Percentiles rank a stretch among this genome's conserved stretches.
Conservation (phyloP, 2,113 vertebrate species). For the Leucoraja erinaceus region DNA sequence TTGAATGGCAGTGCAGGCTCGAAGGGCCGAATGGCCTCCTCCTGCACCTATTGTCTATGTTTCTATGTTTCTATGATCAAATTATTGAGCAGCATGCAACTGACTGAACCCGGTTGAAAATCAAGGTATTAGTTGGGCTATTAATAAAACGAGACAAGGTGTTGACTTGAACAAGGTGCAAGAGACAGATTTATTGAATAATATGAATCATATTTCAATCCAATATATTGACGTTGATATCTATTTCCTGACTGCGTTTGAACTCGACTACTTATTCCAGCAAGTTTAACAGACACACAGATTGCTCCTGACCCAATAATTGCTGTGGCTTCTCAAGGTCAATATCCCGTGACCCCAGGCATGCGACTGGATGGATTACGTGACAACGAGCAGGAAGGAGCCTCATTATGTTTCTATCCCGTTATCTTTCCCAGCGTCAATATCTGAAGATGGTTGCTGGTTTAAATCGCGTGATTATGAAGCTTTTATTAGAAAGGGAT, state of each 20-base stretch:
- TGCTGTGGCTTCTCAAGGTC: background rate
- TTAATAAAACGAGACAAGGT: background rate
- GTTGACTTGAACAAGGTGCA: background rate
- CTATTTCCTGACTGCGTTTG: background rate
- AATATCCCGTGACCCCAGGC: slow-evolving; percentile 2
- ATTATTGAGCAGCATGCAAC: background rate
- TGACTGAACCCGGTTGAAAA: background rate
- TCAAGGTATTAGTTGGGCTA: background rate
- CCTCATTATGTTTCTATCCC: background rate
- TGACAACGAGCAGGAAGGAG: slow-evolving; percentile 10
- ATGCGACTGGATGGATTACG: slow-evolving; percentile 3
- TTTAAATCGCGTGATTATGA: background rate
- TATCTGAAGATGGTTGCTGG: slow-evolving; percentile 20
- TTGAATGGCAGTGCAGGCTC: too few species aligned
- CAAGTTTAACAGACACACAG: background rate
- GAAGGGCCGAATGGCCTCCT: too few species aligned
- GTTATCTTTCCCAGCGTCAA: slow-evolving; percentile 12
- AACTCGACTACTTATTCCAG: background rate
- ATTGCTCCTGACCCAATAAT: background rate
- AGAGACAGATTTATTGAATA: background rate
- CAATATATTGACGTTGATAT: background rate
- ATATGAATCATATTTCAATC: background rate
- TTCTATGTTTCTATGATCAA: too few species aligned
- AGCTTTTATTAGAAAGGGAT: background rate
- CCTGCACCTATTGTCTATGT: too few species aligned